Base-by-base conservation (phyloP, 2,797 vertebrate species). In the Macroramphosus scolopax region DNA sequence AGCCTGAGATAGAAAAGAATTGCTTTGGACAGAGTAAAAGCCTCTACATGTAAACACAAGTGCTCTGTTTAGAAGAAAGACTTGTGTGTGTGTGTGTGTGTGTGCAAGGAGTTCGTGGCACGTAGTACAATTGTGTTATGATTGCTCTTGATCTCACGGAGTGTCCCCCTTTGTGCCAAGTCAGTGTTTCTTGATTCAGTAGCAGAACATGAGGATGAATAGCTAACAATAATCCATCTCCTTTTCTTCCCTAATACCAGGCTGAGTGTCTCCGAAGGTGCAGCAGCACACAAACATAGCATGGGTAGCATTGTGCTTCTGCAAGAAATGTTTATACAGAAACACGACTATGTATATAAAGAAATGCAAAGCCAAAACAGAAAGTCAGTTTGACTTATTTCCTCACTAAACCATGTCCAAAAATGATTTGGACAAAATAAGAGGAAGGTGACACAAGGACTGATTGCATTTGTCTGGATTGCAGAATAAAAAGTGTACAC, bases 51-150 rank as follows among this genome's bases (percentile, higher is more conserved):
- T 59, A 63, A 80, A 71, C 64, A 71, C 26, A 53, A 28, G 12
- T 17, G 51, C 16, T 50, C 3, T 53, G 63, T 63, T 66, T 59
- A 43, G 51, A 58, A 44, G 49, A 58, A 35, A 43, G 34, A 18
- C 5, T 24, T 29, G 50, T 17, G 34, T n/a, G n/a, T n/a, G n/a
- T n/a, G n/a, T n/a, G n/a, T n/a, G n/a, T n/a, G n/a, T n/a, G n/a
- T n/a, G n/a, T n/a, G n/a, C n/a, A n/a, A 40, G 16, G 39, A 69
- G 43, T 59, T 55, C n/a, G 24, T 45, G 36, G 32, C 12, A 1
- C 40, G 43, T 58, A 48, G 70, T 55, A 38, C 63, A 68, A 73
- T 80, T 68, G 45, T 51, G 48, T 69, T 69, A 35, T 37, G 49
- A 73, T 67, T 5, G 25, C 47, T 49, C 33, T 24, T 53, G 44